Evolutionary conservation across 2,113 vertebrate genomes (phyloP).

Genomic region (Neolamprologus sp.): DNA sequence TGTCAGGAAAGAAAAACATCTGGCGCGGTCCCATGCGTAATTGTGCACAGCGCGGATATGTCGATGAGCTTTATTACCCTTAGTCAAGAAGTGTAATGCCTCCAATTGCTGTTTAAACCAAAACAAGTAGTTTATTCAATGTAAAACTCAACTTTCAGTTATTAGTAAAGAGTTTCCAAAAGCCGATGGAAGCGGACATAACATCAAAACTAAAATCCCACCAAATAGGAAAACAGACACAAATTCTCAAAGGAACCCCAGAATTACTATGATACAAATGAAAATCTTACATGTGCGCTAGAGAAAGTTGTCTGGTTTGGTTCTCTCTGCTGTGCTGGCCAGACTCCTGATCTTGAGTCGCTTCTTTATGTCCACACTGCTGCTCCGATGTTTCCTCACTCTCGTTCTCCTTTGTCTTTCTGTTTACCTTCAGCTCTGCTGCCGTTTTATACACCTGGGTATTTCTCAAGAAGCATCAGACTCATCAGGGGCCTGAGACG

Average conservation of each 20-base stretch:
- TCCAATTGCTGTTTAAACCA: not conserved
- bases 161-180: not conserved
- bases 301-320: not conserved
- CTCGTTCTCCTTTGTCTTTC: slow-evolving; percentile 40
- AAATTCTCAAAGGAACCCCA: not conserved
- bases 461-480: slow-evolving; percentile 45
- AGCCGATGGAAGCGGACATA: not conserved
- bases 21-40: not conserved
- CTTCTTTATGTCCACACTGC: slow-evolving; percentile 46
- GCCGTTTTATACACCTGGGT: slow-evolving; percentile 80
- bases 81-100: not conserved
- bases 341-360: slow-evolving; percentile 61
- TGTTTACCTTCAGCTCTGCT: slow-evolving; percentile 28
- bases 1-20: not conserved
- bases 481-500: slow-evolving; percentile 74
- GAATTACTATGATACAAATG: not conserved
- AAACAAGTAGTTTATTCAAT: not conserved
- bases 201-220: not conserved
- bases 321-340: slow-evolving; percentile 56
- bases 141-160: not conserved
- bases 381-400: slow-evolving; percentile 41
- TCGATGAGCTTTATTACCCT: not conserved
- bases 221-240: not conserved
- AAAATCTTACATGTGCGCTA: slow-evolving; percentile 57
- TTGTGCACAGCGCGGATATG: slow-evolving; percentile 8